phyloP scores from a whole-genome alignment of 2,797 vertebrate species.

The Mormyrops boulengeri region DNA sequence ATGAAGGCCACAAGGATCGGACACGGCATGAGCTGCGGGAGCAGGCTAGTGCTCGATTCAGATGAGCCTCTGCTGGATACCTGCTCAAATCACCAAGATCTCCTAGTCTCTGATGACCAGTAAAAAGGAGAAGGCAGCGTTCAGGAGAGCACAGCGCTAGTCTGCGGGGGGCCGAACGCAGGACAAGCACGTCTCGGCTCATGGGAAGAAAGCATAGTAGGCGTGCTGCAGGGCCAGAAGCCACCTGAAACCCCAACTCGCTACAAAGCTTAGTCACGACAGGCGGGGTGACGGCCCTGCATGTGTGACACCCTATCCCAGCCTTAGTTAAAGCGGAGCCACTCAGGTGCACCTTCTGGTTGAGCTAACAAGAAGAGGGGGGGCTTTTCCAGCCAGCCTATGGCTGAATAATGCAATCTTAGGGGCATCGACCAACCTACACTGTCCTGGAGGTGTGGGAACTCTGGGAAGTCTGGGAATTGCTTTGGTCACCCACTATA shows the following conservation, averaged over 20 bases:
- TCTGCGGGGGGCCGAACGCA: not conserved
- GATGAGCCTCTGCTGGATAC: too few relatives aligned
- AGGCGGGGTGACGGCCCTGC: conserved; percentile 27
- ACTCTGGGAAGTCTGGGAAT: not conserved
- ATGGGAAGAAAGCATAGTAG: not conserved
- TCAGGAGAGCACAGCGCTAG: not conserved
- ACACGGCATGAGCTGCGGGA: not conserved
- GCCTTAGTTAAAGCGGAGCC: conserved; percentile 1
- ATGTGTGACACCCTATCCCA: conserved; percentile 46
- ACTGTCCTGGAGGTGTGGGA: not conserved
- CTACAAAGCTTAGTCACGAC: conserved; percentile 31
- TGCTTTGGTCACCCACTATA: not conserved
- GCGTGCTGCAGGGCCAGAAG: not conserved
- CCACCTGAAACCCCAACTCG: conserved; percentile 29
- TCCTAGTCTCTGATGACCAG: not conserved
- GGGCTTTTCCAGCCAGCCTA: not conserved
- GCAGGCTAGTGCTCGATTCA: not conserved
- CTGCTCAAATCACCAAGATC: not conserved
- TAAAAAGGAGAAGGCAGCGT: not conserved
- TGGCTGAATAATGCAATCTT: not conserved
- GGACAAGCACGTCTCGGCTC: not conserved
- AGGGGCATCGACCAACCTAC: not conserved
- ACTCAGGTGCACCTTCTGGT: not conserved
- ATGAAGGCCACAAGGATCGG: not conserved
- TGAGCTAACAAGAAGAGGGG: not conserved